These are phyloP conservation scores for Holocentrus rufus DNA, from an alignment of 2,797 vertebrate genomes.

Conservation along the genomic window DNA sequence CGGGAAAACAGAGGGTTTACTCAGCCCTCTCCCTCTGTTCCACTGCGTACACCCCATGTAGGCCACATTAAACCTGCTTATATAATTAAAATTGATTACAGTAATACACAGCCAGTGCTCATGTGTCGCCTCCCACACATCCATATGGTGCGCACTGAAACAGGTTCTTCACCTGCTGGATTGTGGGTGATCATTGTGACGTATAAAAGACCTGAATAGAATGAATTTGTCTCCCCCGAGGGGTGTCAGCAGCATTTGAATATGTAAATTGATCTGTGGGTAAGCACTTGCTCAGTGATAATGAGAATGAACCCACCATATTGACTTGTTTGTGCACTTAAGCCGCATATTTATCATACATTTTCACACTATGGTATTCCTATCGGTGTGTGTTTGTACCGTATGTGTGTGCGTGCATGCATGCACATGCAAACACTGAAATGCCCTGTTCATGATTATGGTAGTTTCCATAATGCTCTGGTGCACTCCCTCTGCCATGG, in stretches of 20 bases:
- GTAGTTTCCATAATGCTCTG: slow-evolving; percentile 68
- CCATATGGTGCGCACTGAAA: slow-evolving; percentile 36
- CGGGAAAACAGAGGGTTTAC: slow-evolving; percentile 12
- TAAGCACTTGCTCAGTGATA: slow-evolving; percentile 17
- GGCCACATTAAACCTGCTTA: slow-evolving; percentile 38
- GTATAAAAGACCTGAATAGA: slow-evolving; percentile 13
- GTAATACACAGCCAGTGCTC: slow-evolving; percentile 44
- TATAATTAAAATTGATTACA: slow-evolving; percentile 72
- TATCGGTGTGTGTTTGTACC: slow-evolving; percentile 28
- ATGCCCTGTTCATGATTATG: slow-evolving; percentile 42
- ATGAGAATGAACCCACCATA: slow-evolving; percentile 29
- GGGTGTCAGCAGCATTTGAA: slow-evolving; percentile 28
- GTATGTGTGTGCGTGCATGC: slow-evolving; percentile 1
- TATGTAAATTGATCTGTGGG: slow-evolving; percentile 41
- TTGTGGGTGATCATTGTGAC: slow-evolving; percentile 41
- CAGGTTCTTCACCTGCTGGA: slow-evolving; percentile 55
- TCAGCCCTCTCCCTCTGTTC: slow-evolving; percentile 8
- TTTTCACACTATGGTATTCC: neutral
- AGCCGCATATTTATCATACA: slow-evolving; percentile 6
- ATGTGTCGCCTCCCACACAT: slow-evolving; percentile 55
- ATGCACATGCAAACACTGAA: slow-evolving; percentile 27
- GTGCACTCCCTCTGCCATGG: slow-evolving; percentile 53
- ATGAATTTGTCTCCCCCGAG: slow-evolving; percentile 22
- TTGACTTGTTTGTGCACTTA: slow-evolving; percentile 36
- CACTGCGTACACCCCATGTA: slow-evolving; percentile 23